Percentiles rank a stretch among this genome's conserved stretches.
Evolutionary conservation across 2,888 invertebrate species (phyloP).

Genomic region (Macroteleia sp.): DNA sequence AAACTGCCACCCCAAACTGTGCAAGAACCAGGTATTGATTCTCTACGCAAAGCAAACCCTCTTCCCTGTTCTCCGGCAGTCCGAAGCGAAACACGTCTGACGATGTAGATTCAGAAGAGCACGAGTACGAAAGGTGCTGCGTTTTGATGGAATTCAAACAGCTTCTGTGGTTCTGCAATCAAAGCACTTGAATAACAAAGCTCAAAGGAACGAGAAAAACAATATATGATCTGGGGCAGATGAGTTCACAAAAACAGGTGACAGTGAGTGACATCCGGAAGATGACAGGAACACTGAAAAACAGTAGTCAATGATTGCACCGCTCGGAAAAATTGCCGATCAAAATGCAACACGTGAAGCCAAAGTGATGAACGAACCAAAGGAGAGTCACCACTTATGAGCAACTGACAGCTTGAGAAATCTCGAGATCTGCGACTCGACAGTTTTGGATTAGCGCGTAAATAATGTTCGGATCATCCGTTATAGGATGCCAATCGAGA

Average conservation of each 20-base stretch:
- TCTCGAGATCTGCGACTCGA: neutral
- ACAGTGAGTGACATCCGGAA: constrained; percentile 1
- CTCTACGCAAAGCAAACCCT: constrained; percentile 78
- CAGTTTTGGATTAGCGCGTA: neutral
- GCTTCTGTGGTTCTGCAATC: constrained; percentile 16
- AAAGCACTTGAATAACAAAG: neutral
- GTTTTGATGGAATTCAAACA: constrained; percentile 24
- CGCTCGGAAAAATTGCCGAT: neutral
- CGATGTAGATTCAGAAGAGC: constrained; percentile 69
- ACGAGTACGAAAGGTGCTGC: constrained; percentile 34
- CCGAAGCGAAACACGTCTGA: constrained; percentile 79
- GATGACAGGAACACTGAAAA: constrained; percentile 11
- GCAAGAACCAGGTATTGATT: constrained; percentile 79
- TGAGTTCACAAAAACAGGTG: constrained; percentile 33
- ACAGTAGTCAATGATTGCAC: constrained; percentile 13
- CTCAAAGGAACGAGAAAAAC: too few relatives aligned
- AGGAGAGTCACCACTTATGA: neutral
- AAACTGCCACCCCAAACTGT: constrained; percentile 67
- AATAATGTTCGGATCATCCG: constrained; percentile 4
- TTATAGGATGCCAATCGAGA: constrained; percentile 1
- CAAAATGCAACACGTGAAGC: constrained; percentile 55
- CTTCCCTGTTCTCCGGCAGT: constrained; percentile 80
- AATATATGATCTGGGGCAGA: neutral
- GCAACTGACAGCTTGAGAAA: constrained; percentile 5
- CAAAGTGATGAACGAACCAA: neutral